Base-by-base conservation (phyloP, 2,113 vertebrate genomes). In the Strix aluco region DNA sequence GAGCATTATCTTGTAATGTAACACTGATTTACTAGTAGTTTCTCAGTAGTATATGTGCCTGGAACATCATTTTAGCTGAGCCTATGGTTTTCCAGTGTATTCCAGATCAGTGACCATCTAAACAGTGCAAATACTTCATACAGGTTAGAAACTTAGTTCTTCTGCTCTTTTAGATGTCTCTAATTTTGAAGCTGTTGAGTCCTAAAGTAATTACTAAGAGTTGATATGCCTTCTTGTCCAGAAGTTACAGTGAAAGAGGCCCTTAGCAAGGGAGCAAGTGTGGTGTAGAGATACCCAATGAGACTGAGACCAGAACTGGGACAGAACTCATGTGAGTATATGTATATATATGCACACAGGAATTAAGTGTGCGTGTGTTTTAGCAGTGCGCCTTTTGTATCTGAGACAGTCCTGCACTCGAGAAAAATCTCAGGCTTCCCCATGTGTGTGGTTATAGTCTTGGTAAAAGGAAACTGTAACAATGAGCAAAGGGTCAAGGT, bases 251-350 rank as follows among this genome's bases (percentile, higher is more conserved):
- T 67, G 88, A 44, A 69, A 72, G 38, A 75, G 11, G 5, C 1
- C 0, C 13, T 51, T 77, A 38, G 13, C 14, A 61, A 34, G 49
- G 49, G 54, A 52, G 10, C 3, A 3, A 52, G 11, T 25, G 11
- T 82, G 11, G 3, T 57, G 6, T 49, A n/a, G 18, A 38, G 13
- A 18, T 63, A 75, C 2, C 6, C 22, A 32, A 1, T 32, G 20
- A 79, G 15, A 11, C 15, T 55, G 52, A 5, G 1, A 51, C 10
- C 22, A 44, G 34, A 23, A n/a, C 26, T 90, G 36, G 23, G 61
- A 42, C 0, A 1, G 32, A 74, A 34, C 16, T 82, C 5, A 4
- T 2, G 5, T 44, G 9, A 32, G 4, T 49, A 4, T 34, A 10
- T 46, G 4, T 32, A 3, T 36, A 27, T 36, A 38, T 34, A 21